Conservation (phyloP, 2,113 vertebrate genomes). For the Anarrhichthys ocellatus region DNA sequence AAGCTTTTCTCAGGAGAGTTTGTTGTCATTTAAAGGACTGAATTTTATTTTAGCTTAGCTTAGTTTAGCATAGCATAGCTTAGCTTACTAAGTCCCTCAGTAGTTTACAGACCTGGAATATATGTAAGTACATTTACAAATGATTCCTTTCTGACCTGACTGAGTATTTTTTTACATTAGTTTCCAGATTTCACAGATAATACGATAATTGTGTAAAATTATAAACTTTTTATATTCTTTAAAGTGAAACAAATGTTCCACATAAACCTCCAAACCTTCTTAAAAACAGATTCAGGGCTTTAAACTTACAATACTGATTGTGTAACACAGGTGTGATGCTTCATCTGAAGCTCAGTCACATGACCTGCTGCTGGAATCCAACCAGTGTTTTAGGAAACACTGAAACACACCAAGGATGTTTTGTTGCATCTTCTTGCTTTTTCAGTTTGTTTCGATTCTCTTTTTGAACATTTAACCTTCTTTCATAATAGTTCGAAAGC, state of each 20-base stretch:
- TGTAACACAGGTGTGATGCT: slow-evolving; percentile 1
- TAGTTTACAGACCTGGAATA: not conserved
- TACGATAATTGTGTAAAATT: not conserved
- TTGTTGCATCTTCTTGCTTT: too few species aligned
- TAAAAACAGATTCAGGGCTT: not conserved
- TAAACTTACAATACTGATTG: slow-evolving; percentile 22
- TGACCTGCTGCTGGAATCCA: not conserved
- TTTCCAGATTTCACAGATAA: too few species aligned
- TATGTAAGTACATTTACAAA: not conserved
- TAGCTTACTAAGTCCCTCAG: not conserved
- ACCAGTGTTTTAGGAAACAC: too few species aligned
- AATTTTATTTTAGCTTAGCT: not conserved
- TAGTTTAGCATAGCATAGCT: not conserved
- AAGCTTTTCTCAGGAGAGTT: not conserved
- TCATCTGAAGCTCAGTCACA: slow-evolving; percentile 11
- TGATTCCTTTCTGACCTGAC: not conserved
- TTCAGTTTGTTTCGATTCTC: too few species aligned
- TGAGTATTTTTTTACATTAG: not conserved
- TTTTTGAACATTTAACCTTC: too few species aligned
- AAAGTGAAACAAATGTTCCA: not conserved
- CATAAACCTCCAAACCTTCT: not conserved
- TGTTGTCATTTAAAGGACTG: not conserved
- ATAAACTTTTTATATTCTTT: not conserved
- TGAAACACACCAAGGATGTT: too few species aligned
- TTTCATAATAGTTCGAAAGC: too few species aligned